Conservation (phyloP, 2,888 invertebrate species). For the Tenthredo scrophulariae region DNA sequence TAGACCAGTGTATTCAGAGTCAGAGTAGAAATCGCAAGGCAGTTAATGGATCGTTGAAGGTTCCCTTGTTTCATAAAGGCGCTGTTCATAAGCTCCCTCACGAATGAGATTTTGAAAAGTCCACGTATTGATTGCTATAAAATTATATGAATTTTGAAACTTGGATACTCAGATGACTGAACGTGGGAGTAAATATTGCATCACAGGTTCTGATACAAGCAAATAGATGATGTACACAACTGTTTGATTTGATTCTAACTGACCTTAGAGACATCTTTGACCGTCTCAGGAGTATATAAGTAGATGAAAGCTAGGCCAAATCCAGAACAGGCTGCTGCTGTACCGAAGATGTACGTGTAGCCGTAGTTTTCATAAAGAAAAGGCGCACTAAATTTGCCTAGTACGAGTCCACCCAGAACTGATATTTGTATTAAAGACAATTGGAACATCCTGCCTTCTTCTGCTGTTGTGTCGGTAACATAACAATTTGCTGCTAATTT, state of each 20-base stretch:
- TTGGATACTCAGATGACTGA: not conserved
- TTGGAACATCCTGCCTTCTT: conserved; percentile 80
- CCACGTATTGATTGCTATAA: conserved; percentile 78
- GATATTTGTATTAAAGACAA: conserved; percentile 80
- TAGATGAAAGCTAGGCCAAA: conserved; percentile 79
- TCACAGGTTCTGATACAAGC: not conserved
- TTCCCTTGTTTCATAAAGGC: conserved; percentile 81
- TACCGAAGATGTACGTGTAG: conserved; percentile 80
- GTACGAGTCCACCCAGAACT: conserved; percentile 82
- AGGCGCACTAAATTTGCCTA: conserved; percentile 83
- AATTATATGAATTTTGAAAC: not conserved
- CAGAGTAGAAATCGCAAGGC: conserved; percentile 76
- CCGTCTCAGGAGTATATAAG: conserved; percentile 80
- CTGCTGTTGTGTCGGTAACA: conserved; percentile 83
- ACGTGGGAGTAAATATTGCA: no score
- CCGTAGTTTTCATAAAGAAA: conserved; percentile 81
- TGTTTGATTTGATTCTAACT: conserved; percentile 48
- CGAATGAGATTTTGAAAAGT: conserved; percentile 78
- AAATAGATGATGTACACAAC: not conserved
- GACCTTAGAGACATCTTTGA: conserved; percentile 66
- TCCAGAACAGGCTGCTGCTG: conserved; percentile 77
- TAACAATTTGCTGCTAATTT: conserved; percentile 80
- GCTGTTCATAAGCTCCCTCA: conserved; percentile 81
- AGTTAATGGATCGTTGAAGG: conserved; percentile 80
- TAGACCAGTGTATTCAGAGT: conserved; percentile 74